Evolutionary conservation across 2,888 invertebrate species (phyloP).

Genomic region (Acronicta alni): DNA sequence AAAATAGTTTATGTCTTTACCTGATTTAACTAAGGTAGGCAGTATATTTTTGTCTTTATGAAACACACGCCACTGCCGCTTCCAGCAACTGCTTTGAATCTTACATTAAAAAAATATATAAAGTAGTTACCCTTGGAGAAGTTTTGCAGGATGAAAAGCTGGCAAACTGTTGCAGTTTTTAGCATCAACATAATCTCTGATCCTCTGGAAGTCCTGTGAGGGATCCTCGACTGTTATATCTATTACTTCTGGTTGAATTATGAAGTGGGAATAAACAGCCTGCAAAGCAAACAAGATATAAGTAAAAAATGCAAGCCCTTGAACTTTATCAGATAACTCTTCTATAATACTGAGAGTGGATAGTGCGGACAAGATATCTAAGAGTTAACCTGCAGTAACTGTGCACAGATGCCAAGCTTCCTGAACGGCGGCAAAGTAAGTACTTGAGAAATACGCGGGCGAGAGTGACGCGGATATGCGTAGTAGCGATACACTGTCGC

Average conservation of each 20-base stretch:
- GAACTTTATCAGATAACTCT: background rate
- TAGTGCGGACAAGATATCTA: too few species aligned
- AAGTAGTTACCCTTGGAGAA: slow-evolving; percentile 90
- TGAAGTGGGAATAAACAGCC: slow-evolving; percentile 89
- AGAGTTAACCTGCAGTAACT: slow-evolving; percentile 89
- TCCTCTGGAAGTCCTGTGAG: slow-evolving; percentile 95
- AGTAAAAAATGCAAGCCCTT: background rate
- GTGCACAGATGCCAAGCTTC: slow-evolving; percentile 94
- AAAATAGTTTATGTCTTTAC: too few species aligned
- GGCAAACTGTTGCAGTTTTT: slow-evolving; percentile 92
- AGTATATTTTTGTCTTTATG: too few species aligned
- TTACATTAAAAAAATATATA: background rate
- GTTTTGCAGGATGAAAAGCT: slow-evolving; percentile 91
- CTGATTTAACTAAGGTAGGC: too few species aligned
- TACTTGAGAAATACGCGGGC: slow-evolving; percentile 98
- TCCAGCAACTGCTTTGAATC: too few species aligned
- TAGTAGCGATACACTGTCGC: slow-evolving; percentile 98
- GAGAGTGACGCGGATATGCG: slow-evolving; percentile 95
- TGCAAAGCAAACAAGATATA: slow-evolving; percentile 63
- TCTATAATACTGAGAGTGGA: too few species aligned
- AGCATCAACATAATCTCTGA: slow-evolving; percentile 97
- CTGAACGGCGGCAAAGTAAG: slow-evolving; percentile 98
- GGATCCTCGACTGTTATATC: slow-evolving; percentile 97
- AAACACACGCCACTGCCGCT: too few species aligned
- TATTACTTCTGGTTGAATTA: slow-evolving; percentile 84